Evolutionary conservation across 2,888 invertebrate genomes (phyloP), one percentile per base, ranked within the genome.

Genomic region (Boloria euphrosyne): DNA sequence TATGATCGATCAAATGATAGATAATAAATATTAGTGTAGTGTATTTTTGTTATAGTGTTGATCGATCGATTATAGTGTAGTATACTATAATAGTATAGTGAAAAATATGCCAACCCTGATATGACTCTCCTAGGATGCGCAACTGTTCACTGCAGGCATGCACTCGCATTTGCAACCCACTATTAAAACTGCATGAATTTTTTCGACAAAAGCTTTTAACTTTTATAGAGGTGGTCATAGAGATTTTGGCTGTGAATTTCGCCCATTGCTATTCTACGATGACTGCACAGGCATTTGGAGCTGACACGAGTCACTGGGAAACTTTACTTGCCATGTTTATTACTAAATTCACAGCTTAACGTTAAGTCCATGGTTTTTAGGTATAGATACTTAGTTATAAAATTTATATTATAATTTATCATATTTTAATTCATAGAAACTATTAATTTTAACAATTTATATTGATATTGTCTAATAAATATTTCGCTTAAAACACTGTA

Each of bases 181-280:
- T 86, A 86, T 87, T 82, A 83, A 78, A 81, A 80, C 79, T 74
- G 83, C 63, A 69, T 65, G 64, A 63, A 55, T 80, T 86, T 88
- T 90, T 90, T 87, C 77, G 77, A 81, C 83, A 80, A 89, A 89
- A 88, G 89, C 90, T 90, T 89, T 90, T 89, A 90, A 88, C 87
- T 86, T 89, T 89, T 85, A 85, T 86, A 79, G 79, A 81, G 80
- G 80, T 83, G 80, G 81, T 82, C 81, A 81, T 84, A 83, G 79
- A 79, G 78, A 82, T 84, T 89, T 85, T 81, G 76, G 80, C 78
- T 80, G 83, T 58, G 79, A 80, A 82, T 83, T 83, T 82, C 72
- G 71, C 71, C 70, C 74, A 74, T 64, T 69, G 72, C 74, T 70
- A 75, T 75, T 75, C 74, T 75, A 73, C 72, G 67, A 59, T 64